Percentiles rank a stretch among this genome's conserved stretches.
Evolutionary conservation across 2,797 vertebrate species (phyloP).

Genomic region (Apogon talboti): DNA sequence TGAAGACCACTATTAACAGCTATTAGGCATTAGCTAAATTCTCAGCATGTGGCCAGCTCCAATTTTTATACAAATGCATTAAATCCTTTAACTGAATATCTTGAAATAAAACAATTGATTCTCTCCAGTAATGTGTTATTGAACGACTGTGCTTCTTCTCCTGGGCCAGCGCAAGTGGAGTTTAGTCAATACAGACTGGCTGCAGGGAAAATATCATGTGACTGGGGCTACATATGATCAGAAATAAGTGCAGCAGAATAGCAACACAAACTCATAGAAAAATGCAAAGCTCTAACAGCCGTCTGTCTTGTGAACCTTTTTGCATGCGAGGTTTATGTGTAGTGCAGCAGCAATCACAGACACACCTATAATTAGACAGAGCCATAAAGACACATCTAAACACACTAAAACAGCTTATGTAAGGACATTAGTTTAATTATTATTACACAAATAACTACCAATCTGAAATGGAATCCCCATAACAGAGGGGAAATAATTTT

Average conservation of each 20-base stretch:
- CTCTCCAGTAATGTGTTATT: slow-evolving; percentile 52
- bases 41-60: slow-evolving; percentile 1
- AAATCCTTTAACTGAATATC: slow-evolving; percentile 19
- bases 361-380: background rate
- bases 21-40: slow-evolving; percentile 7
- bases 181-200: slow-evolving; percentile 73
- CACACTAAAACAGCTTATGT: background rate
- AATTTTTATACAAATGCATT: slow-evolving; percentile 6
- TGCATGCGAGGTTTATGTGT: background rate
- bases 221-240: slow-evolving; percentile 41
- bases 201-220: slow-evolving; percentile 74
- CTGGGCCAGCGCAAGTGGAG: slow-evolving; percentile 36
- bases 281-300: slow-evolving; percentile 30
- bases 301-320: slow-evolving; percentile 1
- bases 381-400: slow-evolving; percentile 1
- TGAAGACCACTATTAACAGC: slow-evolving; percentile 6
- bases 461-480: slow-evolving; percentile 2
- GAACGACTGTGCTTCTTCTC: slow-evolving; percentile 38
- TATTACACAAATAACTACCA: slow-evolving; percentile 6
- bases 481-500: slow-evolving; percentile 1
- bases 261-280: slow-evolving; percentile 54
- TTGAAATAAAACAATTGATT: slow-evolving; percentile 35
- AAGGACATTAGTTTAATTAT: slow-evolving; percentile 1
- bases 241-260: slow-evolving; percentile 52
- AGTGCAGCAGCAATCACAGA: background rate